These are phyloP conservation scores for Falco rusticolus DNA, from an alignment of 2,797 vertebrate genomes.

Conservation along the genomic window DNA sequence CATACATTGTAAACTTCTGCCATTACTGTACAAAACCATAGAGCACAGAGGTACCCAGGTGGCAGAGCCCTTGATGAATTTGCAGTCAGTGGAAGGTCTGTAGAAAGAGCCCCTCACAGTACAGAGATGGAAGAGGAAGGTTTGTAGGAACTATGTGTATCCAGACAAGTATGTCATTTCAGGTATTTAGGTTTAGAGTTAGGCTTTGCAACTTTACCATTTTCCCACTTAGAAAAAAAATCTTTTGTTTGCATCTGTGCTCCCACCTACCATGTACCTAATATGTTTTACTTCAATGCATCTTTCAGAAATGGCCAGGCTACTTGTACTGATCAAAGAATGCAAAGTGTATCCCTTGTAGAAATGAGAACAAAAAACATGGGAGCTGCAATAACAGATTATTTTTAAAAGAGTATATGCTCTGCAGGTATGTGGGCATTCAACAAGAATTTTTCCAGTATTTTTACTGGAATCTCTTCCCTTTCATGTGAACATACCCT, in stretches of 20 bases:
- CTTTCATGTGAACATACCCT: background rate
- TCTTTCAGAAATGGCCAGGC: background rate
- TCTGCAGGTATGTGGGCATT: background rate
- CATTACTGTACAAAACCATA: background rate
- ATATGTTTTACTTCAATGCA: background rate
- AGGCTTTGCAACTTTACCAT: background rate
- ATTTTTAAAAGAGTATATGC: background rate
- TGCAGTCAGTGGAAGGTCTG: background rate
- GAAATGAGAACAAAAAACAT: background rate
- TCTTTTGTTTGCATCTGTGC: background rate
- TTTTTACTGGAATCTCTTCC: background rate
- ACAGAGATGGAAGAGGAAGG: background rate
- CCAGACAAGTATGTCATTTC: background rate
- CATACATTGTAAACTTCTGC: background rate
- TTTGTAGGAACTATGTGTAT: background rate
- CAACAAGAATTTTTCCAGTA: background rate
- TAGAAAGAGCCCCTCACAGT: background rate
- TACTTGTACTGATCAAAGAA: background rate
- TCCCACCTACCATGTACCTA: accelerated
- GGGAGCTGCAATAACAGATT: background rate
- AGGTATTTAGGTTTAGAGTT: background rate
- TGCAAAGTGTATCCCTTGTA: background rate
- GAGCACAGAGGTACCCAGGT: background rate
- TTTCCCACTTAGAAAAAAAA: background rate
- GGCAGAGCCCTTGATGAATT: background rate